A percentile compares a stretch with the other conserved stretches of the same genome.
phyloP scores from a whole-genome alignment of 2,113 vertebrate genomes.

The Melozone crissalis region DNA sequence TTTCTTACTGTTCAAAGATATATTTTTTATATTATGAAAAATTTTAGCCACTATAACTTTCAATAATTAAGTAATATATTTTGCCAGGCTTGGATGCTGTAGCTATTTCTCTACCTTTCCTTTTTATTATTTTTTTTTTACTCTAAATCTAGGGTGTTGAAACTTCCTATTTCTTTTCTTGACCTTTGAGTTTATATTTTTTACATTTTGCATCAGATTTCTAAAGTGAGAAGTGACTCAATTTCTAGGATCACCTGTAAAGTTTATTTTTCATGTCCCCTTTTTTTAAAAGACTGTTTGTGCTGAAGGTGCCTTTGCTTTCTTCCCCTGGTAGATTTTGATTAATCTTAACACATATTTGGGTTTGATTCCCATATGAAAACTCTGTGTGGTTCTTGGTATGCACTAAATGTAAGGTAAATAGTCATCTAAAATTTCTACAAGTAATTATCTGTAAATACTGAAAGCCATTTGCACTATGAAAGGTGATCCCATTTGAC shows the following conservation, averaged over 20 bases:
- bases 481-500: neutral
- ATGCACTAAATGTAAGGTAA: neutral
- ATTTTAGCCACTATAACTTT: neutral
- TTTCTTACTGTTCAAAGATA: neutral
- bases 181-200: neutral
- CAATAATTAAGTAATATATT: neutral
- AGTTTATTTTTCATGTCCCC: neutral
- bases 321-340: neutral
- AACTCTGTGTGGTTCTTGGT: neutral
- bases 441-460: neutral
- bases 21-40: neutral
- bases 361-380: neutral
- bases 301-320: neutral
- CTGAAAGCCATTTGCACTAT: neutral
- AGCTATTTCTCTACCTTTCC: fast-evolving
- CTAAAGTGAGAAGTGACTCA: neutral
- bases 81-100: neutral
- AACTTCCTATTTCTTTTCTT: neutral
- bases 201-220: neutral
- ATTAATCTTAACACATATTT: neutral
- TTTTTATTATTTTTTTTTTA: no score
- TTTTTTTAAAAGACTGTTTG: neutral
- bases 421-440: neutral
- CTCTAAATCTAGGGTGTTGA: neutral
- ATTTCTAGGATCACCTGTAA: neutral